Percentiles rank a stretch among this genome's conserved stretches.
These are phyloP conservation scores for Eupithecia dodoneata DNA, from an alignment of 2,888 invertebrate genomes.

Conservation along the genomic window DNA sequence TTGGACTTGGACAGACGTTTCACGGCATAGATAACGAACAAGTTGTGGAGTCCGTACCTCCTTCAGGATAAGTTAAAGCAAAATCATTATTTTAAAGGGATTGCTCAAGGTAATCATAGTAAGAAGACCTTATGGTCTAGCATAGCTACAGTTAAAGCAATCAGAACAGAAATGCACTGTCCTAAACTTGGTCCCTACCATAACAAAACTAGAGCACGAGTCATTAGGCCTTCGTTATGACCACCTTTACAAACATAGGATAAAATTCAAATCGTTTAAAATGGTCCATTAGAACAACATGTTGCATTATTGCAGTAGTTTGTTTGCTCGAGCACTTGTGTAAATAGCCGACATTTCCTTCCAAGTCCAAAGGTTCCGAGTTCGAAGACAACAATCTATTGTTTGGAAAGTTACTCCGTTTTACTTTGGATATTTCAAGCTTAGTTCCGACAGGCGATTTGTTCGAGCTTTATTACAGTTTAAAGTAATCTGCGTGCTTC, in stretches of 20 bases:
- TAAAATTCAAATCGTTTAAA: constrained; percentile 1
- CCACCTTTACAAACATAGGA: background rate
- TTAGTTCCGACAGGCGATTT: constrained; percentile 40
- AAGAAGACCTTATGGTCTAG: background rate
- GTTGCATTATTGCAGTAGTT: constrained; percentile 19
- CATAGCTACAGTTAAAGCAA: background rate
- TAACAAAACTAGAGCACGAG: background rate
- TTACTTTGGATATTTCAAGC: constrained; percentile 15
- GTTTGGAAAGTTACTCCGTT: constrained; percentile 24
- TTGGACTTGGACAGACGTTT: background rate
- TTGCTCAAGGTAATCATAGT: no score
- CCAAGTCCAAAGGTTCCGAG: constrained; percentile 8
- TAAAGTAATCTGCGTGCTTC: constrained; percentile 28
- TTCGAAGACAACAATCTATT: constrained; percentile 22
- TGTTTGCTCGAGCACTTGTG: constrained; percentile 13
- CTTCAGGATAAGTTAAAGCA: background rate
- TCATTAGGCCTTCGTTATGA: background rate
- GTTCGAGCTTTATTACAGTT: constrained; percentile 41
- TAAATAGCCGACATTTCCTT: constrained; percentile 13
- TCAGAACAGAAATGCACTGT: background rate
- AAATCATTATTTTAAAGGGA: no score
- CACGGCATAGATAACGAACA: background rate
- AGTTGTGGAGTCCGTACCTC: background rate
- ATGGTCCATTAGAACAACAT: constrained; percentile 6
- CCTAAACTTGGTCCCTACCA: background rate